A percentile compares a stretch with the other conserved stretches of the same genome.
These are phyloP conservation scores for Littorina saxatilis DNA, from an alignment of 1,140 invertebrate species.

Conservation along the genomic window DNA sequence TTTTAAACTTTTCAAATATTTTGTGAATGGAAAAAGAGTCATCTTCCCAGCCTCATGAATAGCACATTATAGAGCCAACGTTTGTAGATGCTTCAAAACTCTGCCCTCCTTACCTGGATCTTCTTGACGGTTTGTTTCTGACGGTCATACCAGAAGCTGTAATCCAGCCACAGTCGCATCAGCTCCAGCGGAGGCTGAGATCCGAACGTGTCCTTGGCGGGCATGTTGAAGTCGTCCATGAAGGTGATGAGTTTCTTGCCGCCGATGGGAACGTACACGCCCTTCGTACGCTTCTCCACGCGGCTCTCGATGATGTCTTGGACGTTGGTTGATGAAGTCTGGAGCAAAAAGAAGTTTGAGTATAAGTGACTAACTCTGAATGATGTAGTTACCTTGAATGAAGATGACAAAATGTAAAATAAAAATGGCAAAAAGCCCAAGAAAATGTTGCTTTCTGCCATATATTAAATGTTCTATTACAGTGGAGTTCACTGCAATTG, in stretches of 20 bases:
- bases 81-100: too few relatives aligned
- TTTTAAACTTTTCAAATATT: too few relatives aligned
- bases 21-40: too few relatives aligned
- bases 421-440: too few relatives aligned
- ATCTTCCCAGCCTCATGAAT: too few relatives aligned
- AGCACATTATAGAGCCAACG: too few relatives aligned
- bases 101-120: conserved; percentile 81
- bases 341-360: conserved; percentile 27
- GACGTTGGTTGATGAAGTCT: conserved; percentile 86
- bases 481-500: too few relatives aligned
- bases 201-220: conserved; percentile 89
- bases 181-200: conserved; percentile 91
- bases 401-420: too few relatives aligned
- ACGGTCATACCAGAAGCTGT: conserved; percentile 88
- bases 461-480: too few relatives aligned
- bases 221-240: conserved; percentile 94
- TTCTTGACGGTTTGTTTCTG: conserved; percentile 85
- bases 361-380: too few relatives aligned
- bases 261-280: conserved; percentile 84
- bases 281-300: conserved; percentile 89
- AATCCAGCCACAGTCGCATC: conserved; percentile 89
- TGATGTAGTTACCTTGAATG: too few relatives aligned
- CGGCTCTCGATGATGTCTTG: conserved; percentile 86
- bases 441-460: too few relatives aligned
- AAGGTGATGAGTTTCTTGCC: conserved; percentile 88